phyloP scores from a whole-genome alignment of 2,888 invertebrate genomes.

The Pimpla rufipes region DNA sequence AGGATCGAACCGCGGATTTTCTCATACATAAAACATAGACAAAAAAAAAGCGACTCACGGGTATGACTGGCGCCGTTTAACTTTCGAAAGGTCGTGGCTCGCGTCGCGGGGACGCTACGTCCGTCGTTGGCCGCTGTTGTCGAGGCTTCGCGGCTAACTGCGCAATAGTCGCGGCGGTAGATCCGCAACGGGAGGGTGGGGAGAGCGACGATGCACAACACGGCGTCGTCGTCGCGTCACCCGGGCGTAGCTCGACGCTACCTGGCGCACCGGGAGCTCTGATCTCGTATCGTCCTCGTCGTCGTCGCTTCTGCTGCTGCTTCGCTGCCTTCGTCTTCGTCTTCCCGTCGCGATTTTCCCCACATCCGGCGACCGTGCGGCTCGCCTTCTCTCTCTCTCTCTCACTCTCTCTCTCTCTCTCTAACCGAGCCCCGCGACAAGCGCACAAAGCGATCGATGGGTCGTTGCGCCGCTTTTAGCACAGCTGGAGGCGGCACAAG shows the following conservation, averaged over 20 bases:
- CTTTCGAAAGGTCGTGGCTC: constrained; percentile 58
- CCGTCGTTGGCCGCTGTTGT: constrained; percentile 36
- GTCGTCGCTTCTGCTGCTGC: constrained; percentile 63
- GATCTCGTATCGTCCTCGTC: constrained; percentile 73
- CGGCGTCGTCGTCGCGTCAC: constrained; percentile 70
- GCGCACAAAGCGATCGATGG: constrained; percentile 1
- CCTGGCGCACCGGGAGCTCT: constrained; percentile 73
- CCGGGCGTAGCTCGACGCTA: constrained; percentile 74
- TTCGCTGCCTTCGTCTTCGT: constrained; percentile 31
- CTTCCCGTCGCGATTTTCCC: constrained; percentile 73
- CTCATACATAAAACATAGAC: neutral
- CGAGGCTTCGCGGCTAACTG: constrained; percentile 75
- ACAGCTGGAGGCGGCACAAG: constrained; percentile 78
- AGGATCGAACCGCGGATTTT: too few relatives aligned
- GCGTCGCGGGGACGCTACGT: constrained; percentile 39
- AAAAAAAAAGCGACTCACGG: constrained; percentile 49
- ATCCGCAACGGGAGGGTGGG: neutral
- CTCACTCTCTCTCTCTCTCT: constrained; percentile 1
- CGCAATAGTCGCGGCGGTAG: constrained; percentile 79
- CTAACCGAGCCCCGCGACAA: neutral
- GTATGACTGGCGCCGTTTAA: constrained; percentile 56
- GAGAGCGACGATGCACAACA: constrained; percentile 56
- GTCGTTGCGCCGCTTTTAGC: constrained; percentile 53
- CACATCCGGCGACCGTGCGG: constrained; percentile 80
- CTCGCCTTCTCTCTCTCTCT: constrained; percentile 70